These are phyloP conservation scores for Crossaster papposus DNA, from an alignment of 53 echinoderm and acorn worm genomes.

Conservation along the genomic window DNA sequence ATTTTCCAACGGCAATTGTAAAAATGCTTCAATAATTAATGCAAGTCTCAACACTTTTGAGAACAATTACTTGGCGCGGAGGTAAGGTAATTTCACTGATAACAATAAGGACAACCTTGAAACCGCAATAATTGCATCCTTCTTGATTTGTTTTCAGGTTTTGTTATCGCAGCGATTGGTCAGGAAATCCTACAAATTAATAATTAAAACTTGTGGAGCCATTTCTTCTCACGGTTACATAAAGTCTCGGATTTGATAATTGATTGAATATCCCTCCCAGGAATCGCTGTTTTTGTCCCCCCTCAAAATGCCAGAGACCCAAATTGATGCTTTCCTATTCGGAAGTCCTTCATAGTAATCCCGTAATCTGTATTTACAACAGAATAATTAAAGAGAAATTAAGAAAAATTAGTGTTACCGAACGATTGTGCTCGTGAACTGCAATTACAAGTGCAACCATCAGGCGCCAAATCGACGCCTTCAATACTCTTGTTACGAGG, in stretches of 20 bases:
- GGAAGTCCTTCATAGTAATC: constrained; percentile 40
- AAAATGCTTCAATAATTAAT: background rate
- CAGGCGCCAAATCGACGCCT: background rate
- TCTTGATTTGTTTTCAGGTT: background rate
- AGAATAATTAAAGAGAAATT: constrained; percentile 15
- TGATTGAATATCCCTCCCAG: constrained; percentile 25
- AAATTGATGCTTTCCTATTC: constrained; percentile 41
- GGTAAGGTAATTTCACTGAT: background rate
- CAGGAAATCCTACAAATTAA: background rate
- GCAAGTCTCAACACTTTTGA: background rate
- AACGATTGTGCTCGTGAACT: background rate
- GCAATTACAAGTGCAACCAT: background rate
- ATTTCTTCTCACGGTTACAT: background rate
- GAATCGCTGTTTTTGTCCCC: background rate
- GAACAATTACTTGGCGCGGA: background rate
- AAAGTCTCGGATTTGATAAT: constrained; percentile 19
- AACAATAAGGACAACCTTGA: background rate
- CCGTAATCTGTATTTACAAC: constrained; percentile 22
- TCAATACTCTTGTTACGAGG: background rate
- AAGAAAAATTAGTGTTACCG: background rate
- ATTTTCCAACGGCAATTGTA: too few relatives aligned
- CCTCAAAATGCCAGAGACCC: background rate
- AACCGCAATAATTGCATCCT: background rate
- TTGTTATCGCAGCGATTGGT: background rate
- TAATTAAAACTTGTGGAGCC: constrained; percentile 3